phyloP scores from a whole-genome alignment of 2,888 invertebrate species.

The Hartigia nigra region DNA sequence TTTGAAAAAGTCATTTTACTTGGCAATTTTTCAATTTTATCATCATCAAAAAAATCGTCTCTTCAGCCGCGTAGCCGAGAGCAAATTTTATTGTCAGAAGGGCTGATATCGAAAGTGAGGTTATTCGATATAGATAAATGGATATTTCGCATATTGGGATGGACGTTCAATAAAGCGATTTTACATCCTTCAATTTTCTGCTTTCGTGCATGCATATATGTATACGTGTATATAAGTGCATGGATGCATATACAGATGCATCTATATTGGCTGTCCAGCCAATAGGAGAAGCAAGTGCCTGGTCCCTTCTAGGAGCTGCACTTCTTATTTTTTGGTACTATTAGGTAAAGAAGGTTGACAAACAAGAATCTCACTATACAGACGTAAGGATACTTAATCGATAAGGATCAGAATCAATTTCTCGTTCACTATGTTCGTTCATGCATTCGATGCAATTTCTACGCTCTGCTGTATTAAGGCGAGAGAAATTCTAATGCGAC shows the following conservation, averaged over 20 bases:
- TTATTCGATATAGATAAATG: neutral
- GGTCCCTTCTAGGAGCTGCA: neutral
- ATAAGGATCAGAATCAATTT: too few species aligned
- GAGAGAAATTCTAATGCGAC: neutral
- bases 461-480: neutral
- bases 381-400: too few species aligned
- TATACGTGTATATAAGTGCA: neutral
- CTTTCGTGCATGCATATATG: neutral
- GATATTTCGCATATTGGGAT: neutral
- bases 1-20: neutral
- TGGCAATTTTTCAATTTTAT: neutral
- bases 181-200: conserved; percentile 1
- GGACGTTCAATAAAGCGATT: conserved; percentile 5
- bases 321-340: neutral
- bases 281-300: neutral
- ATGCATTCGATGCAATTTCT: neutral
- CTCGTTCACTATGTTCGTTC: too few species aligned
- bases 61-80: neutral
- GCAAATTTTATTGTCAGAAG: neutral
- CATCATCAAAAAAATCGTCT: neutral
- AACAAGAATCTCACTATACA: too few species aligned
- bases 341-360: neutral
- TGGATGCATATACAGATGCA: neutral
- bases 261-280: neutral
- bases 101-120: neutral